These are phyloP conservation scores for Nasua narica DNA, from an alignment of 2,797 vertebrate species.

Conservation along the genomic window DNA sequence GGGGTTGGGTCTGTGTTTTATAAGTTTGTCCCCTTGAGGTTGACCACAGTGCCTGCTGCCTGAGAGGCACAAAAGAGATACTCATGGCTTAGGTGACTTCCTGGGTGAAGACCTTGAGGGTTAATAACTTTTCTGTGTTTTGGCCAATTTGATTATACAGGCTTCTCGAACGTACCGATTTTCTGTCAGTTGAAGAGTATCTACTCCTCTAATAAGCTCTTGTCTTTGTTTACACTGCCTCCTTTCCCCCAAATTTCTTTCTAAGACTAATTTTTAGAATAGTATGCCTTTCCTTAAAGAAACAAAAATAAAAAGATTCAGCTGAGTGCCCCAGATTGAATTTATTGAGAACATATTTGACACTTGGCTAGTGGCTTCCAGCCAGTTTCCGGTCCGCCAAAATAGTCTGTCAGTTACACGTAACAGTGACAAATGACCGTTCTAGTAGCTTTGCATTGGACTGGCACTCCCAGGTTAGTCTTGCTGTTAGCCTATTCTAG, in stretches of 20 bases:
- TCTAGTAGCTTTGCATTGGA: not conserved
- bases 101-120: not conserved
- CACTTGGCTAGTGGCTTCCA: not conserved
- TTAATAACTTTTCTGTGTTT: not conserved
- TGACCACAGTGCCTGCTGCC: not conserved
- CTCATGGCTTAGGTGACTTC: not conserved
- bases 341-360: constrained; percentile 42
- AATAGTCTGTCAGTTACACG: constrained; percentile 10
- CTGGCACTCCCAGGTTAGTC: not conserved
- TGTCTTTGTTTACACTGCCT: not conserved
- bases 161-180: not conserved
- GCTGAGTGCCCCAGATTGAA: not conserved
- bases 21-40: not conserved
- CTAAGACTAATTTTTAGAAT: not conserved
- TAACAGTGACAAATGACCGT: not conserved
- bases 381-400: not conserved
- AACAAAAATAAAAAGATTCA: not conserved
- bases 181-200: not conserved
- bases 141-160: not conserved
- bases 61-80: not conserved
- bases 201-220: constrained; percentile 4
- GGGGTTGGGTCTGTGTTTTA: not conserved
- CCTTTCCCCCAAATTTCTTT: not conserved
- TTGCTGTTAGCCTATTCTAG: constrained; percentile 32
- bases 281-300: not conserved